Evolutionary conservation across 1,140 invertebrate genomes (phyloP).

Genomic region (Drosophila baimaii): DNA sequence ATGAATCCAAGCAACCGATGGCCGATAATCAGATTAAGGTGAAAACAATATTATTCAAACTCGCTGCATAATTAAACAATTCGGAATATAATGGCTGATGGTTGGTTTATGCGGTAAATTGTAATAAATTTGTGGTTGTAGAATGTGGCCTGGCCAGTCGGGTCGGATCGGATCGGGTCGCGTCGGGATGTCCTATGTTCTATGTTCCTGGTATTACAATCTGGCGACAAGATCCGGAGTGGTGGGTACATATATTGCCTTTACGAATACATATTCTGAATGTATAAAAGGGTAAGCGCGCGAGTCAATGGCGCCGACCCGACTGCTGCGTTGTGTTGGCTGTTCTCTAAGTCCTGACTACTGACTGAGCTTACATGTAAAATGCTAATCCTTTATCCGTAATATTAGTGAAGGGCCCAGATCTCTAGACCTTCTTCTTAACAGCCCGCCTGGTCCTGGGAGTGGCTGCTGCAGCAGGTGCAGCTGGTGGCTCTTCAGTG

Average conservation of each 20-base stretch:
- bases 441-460: conserved; percentile 43
- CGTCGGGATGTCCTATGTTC: conserved; percentile 8
- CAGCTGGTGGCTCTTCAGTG: conserved; percentile 4
- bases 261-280: conserved; percentile 40
- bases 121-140: conserved; percentile 63
- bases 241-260: conserved; percentile 24
- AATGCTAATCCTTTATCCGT: conserved; percentile 63
- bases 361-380: conserved; percentile 66
- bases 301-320: conserved; percentile 19
- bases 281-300: conserved; percentile 26
- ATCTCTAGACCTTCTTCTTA: conserved; percentile 63
- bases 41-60: conserved; percentile 27
- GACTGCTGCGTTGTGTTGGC: conserved; percentile 1
- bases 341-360: conserved; percentile 25
- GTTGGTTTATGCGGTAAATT: conserved; percentile 62
- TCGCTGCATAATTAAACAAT: conserved; percentile 46
- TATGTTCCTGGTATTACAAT: conserved; percentile 17
- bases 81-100: conserved; percentile 61
- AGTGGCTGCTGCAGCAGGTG: conserved; percentile 16
- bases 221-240: conserved; percentile 10
- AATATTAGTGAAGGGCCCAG: conserved; percentile 5
- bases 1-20: conserved; percentile 9
- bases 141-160: conserved; percentile 38
- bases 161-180: too few relatives aligned
- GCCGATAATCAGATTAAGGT: neutral